A percentile compares a stretch with the other conserved stretches of the same genome.
Evolutionary conservation across 2,797 vertebrate genomes (phyloP).

Genomic region (Hafferia zeledoni): DNA sequence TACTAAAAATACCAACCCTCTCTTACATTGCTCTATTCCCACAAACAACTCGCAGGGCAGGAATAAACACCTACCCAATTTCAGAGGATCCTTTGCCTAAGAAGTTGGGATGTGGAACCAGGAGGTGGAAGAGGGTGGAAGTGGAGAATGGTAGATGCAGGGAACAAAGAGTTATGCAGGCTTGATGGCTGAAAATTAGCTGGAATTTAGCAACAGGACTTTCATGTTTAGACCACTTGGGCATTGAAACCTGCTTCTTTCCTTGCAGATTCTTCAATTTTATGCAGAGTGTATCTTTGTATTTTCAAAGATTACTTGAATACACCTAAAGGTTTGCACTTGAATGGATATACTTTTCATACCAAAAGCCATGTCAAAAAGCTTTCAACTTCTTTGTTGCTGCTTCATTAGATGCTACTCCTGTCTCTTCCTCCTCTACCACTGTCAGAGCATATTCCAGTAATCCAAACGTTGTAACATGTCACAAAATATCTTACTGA

Average conservation of each 20-base stretch:
- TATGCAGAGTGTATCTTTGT: background rate
- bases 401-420: background rate
- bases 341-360: background rate
- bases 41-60: background rate
- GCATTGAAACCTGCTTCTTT: background rate
- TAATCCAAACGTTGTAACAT: background rate
- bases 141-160: background rate
- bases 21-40: background rate
- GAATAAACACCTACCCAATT: background rate
- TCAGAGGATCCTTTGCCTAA: background rate
- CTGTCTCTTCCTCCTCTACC: background rate
- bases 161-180: background rate
- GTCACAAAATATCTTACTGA: background rate
- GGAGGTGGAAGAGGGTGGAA: background rate
- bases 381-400: background rate
- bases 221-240: background rate
- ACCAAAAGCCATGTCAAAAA: background rate
- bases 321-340: background rate
- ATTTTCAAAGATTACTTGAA: slow-evolving; percentile 1
- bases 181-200: background rate
- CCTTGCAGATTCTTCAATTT: background rate
- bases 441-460: background rate
- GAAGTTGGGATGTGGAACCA: background rate
- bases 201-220: background rate
- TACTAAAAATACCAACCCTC: background rate